Evolutionary conservation across 1,140 invertebrate genomes (phyloP).

Genomic region (Lordiphosa collinella): DNA sequence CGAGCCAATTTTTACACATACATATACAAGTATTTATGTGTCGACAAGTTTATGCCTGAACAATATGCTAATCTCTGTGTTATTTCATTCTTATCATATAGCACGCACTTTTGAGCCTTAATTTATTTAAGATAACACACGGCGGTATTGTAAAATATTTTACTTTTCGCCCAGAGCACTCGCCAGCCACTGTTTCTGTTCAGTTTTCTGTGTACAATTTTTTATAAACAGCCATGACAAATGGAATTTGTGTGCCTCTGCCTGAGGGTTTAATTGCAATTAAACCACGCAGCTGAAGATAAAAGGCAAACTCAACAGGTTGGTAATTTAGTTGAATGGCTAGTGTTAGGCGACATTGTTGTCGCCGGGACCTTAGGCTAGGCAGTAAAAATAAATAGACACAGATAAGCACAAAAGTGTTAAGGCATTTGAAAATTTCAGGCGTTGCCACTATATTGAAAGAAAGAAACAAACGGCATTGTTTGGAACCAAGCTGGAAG

Average conservation of each 20-base stretch:
- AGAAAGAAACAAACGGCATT: too few species aligned
- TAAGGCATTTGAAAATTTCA: too few species aligned
- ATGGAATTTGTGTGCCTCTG: constrained; percentile 10
- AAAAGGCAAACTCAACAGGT: constrained; percentile 17
- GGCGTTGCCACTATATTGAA: too few species aligned
- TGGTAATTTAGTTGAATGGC: not conserved
- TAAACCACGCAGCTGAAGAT: constrained; percentile 31
- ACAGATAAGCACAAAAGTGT: too few species aligned
- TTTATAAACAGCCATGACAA: constrained; percentile 8
- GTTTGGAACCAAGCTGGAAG: too few species aligned
- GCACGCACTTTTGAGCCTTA: not conserved
- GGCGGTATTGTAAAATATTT: not conserved
- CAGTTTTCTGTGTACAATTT: not conserved
- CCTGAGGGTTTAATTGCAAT: constrained; percentile 36
- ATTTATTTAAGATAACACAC: constrained; percentile 1
- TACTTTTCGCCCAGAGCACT: not conserved
- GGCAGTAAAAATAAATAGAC: too few species aligned
- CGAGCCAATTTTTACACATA: too few species aligned
- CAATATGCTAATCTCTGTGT: constrained; percentile 10
- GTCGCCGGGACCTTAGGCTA: too few species aligned
- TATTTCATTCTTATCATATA: constrained; percentile 9
- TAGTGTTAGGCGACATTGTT: too few species aligned
- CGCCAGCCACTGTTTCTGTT: constrained; percentile 1
- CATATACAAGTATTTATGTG: not conserved
- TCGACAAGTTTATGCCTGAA: not conserved